A percentile compares a stretch with the other conserved stretches of the same genome.
These are phyloP conservation scores for Tachuris rubrigastra DNA, from an alignment of 2,113 vertebrate species.

Conservation along the genomic window DNA sequence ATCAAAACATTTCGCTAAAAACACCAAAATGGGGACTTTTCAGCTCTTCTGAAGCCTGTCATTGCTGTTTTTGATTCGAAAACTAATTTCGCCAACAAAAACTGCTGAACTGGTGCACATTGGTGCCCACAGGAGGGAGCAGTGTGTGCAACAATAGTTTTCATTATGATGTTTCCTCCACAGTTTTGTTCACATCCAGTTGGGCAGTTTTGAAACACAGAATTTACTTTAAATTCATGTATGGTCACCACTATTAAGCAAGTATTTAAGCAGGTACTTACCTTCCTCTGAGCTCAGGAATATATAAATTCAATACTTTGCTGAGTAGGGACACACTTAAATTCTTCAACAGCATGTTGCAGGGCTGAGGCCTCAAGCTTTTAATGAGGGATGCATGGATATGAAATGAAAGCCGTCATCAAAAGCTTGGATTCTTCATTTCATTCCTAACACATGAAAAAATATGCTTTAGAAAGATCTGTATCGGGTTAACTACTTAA, in stretches of 20 bases:
- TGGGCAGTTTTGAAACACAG: not conserved
- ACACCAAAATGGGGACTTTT: not conserved
- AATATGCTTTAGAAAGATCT: not conserved
- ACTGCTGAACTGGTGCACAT: not conserved
- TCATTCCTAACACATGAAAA: not conserved
- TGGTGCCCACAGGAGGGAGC: not conserved
- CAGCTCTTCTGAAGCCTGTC: not conserved
- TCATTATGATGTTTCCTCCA: not conserved
- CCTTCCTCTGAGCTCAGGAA: not conserved
- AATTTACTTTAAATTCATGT: not conserved
- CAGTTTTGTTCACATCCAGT: not conserved
- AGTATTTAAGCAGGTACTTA: not conserved
- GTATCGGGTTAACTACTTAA: not conserved
- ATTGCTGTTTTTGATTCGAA: not conserved
- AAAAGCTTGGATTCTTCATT: not conserved
- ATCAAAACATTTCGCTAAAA: not conserved
- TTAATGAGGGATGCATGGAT: not conserved
- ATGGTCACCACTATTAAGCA: not conserved
- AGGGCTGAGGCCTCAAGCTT: not conserved
- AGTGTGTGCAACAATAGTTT: not conserved
- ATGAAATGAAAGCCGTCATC: not conserved
- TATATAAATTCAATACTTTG: not conserved
- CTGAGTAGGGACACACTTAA: not conserved
- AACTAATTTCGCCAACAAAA: not conserved
- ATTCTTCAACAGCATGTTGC: not conserved